phyloP scores from a whole-genome alignment of 64 coral and sea anemone species.

The Pocillopora damicornis region DNA sequence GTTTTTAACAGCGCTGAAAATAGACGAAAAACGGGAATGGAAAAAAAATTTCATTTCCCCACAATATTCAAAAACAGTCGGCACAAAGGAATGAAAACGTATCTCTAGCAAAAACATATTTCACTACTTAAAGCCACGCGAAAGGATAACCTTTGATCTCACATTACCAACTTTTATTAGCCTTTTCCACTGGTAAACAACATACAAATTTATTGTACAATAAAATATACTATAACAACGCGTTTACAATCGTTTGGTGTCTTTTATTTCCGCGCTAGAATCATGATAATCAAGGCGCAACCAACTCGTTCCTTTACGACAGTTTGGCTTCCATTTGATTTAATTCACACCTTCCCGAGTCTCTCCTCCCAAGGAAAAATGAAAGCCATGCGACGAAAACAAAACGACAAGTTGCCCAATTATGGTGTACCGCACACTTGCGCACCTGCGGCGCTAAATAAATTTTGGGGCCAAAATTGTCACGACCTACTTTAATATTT shows the following conservation, averaged over 20 bases:
- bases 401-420: not conserved
- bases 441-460: not conserved
- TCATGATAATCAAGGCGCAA: slow-evolving; percentile 5
- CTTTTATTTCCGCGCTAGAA: slow-evolving; percentile 14
- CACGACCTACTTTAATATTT: not conserved
- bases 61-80: too few species aligned
- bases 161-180: slow-evolving; percentile 38
- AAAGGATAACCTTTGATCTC: not conserved
- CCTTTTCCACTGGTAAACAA: slow-evolving; percentile 20
- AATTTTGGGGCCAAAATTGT: slow-evolving; percentile 18
- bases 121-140: too few species aligned
- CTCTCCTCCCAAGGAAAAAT: slow-evolving; percentile 1
- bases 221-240: slow-evolving; percentile 44
- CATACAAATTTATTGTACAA: slow-evolving; percentile 48
- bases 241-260: slow-evolving; percentile 17
- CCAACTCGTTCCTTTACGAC: not conserved
- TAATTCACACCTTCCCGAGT: not conserved
- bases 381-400: slow-evolving; percentile 3
- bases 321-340: not conserved
- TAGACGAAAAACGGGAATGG: too few species aligned
- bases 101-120: too few species aligned
- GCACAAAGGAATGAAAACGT: too few species aligned
- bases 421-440: not conserved
- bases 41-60: too few species aligned
- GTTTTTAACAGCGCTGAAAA: too few species aligned